Base-by-base conservation (phyloP, 2,888 invertebrate species). In the Cryptocephalus primarius region DNA sequence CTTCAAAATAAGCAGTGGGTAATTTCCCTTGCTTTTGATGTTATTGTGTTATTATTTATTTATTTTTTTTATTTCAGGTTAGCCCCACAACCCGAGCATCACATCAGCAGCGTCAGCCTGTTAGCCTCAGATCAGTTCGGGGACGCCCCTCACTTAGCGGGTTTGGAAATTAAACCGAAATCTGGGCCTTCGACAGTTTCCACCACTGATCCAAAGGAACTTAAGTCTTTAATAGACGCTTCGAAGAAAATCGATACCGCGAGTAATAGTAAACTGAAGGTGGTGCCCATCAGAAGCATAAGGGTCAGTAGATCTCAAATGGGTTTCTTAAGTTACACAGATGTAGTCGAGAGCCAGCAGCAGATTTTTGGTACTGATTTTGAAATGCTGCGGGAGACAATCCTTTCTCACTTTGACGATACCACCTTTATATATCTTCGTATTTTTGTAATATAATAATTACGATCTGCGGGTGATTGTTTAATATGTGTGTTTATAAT, bases 131-230 rank as follows among this genome's bases (percentile, higher is more conserved):
- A 65, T 48, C 63, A 61, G 1, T 65, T 65, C 40, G 64, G 65
- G 1, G 62, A 64, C 48, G 62, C 60, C 9, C 61, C 62, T 9
- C 62, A 63, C 49, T 54, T 65, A 32, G 55, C 57, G 8, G 65
- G 66, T 10, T 49, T 67, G 11, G 58, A 64, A 45, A 66, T 66
- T 8, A 59, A 60, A 41, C 32, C 56, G 9, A 52, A 51, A 32
- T 47, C 49, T 8, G 50, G 46, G 32, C 41, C 50, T 6, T 49
- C 50, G 8, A 50, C 53, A 1, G 45, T 56, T 6, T 57, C 57
- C 2, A 59, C 66, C 1, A 68, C 67, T 0, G 64, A 68, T 53
- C 68, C 67, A 4, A 57, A 59, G 45, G 67, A 67, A 48, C 46
- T 68, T 11, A 65, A 63, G 43, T 56, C 60, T 9, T 48, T 66